A percentile compares a stretch with the other conserved stretches of the same genome.
Evolutionary conservation across 1,140 invertebrate species (phyloP).

Genomic region (Drosophila oshimai): DNA sequence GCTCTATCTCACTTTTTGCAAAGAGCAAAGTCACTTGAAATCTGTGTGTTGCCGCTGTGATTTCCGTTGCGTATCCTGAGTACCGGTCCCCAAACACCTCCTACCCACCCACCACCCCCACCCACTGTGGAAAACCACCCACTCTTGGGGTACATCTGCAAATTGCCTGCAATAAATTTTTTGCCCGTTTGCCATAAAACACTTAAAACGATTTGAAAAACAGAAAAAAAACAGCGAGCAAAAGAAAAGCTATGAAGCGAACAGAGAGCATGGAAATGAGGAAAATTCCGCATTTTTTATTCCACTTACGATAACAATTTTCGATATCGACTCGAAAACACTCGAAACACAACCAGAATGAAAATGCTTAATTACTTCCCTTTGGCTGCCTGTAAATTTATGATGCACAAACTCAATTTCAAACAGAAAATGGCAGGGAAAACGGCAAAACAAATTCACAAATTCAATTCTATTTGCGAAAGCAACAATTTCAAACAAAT

Average conservation of each 20-base stretch:
- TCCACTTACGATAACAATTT: constrained; percentile 63
- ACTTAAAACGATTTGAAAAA: constrained; percentile 75
- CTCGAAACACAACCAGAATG: constrained; percentile 23
- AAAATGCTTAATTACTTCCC: constrained; percentile 75
- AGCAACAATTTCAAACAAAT: constrained; percentile 66
- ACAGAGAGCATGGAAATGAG: constrained; percentile 16
- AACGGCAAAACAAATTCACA: constrained; percentile 40
- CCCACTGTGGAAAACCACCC: neutral
- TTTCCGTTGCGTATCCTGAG: constrained; percentile 49
- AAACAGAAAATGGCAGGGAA: constrained; percentile 26
- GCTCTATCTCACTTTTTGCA: constrained; percentile 19
- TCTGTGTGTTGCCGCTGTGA: constrained; percentile 61
- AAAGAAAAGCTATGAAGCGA: neutral
- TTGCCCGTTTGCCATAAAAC: constrained; percentile 74
- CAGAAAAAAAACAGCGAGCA: constrained; percentile 6
- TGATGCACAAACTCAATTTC: constrained; percentile 56
- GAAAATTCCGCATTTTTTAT: constrained; percentile 48
- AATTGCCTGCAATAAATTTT: constrained; percentile 78
- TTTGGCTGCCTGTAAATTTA: constrained; percentile 34
- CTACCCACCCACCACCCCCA: neutral
- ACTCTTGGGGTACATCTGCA: constrained; percentile 55
- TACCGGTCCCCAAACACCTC: neutral
- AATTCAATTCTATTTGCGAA: constrained; percentile 51
- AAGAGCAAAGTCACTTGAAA: constrained; percentile 65
- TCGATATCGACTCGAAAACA: constrained; percentile 32